Conservation (phyloP, 2,113 vertebrate species). For the Corydoras maculifer region DNA sequence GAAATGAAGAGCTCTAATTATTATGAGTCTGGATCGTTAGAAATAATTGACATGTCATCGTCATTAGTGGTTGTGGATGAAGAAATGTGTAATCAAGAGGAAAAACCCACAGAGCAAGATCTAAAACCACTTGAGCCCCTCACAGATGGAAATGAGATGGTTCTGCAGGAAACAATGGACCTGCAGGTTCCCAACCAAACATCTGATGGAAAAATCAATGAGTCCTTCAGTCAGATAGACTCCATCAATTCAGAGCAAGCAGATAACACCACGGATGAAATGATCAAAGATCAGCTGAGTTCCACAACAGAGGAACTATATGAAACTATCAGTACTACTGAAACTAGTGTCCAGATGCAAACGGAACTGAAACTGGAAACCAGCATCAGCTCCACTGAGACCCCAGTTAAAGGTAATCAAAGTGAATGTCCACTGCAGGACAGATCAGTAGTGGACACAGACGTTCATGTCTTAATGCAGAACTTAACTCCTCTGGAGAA, state of each 20-base stretch:
- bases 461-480: too few species aligned
- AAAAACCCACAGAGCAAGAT: not conserved
- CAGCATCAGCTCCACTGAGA: not conserved
- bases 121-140: not conserved
- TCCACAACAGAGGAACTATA: conserved; percentile 3
- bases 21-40: not conserved
- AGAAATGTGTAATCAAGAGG: too few species aligned
- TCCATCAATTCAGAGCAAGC: not conserved
- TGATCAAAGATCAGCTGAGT: not conserved
- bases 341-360: not conserved
- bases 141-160: not conserved
- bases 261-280: not conserved
- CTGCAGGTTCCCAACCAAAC: not conserved
- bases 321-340: not conserved
- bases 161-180: conserved; percentile 7
- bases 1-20: conserved; percentile 21
- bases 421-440: too few species aligned
- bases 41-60: not conserved
- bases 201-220: not conserved
- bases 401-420: too few species aligned
- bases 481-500: not conserved
- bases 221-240: not conserved
- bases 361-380: not conserved
- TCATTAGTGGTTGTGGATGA: too few species aligned
- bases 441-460: too few species aligned